Base-by-base conservation (phyloP, 92 coral and sea anemone genomes). In the Porites cylindrica region DNA sequence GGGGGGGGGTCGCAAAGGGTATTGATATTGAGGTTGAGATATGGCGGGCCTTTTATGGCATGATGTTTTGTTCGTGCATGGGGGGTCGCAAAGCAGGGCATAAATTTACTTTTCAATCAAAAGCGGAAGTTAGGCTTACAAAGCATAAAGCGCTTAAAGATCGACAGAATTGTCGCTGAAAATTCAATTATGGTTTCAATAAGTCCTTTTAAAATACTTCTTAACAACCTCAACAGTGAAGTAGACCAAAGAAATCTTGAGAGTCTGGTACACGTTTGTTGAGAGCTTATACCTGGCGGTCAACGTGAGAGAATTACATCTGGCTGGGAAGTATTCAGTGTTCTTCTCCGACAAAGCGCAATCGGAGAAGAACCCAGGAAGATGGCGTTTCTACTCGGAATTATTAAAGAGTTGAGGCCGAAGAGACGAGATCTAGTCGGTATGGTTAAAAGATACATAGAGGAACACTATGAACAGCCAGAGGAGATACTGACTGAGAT, bases 151-250 rank as follows among this genome's bases (percentile, higher is more conserved):
- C 21, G n/a, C 5, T 29, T 10, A 8, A 10, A 19, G 26, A 12
- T n/a, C 3, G 32, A 29, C 32, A 2, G 24, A 6, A 17, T 17
- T 66, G 23, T n/a, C 1, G 71, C 32, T 0, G 32, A 29, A 29
- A 54, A 53, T 1, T 24, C 62, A 74, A 68, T 53, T n/a, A 72
- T 47, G 86, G 8, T 70, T 1, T 54, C 69, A 13, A 86, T 96
- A 51, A 89, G 85, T 78, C 93, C 94, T 1, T 97, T 97, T 73
- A 81, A 83, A 11, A 72, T 76, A 38, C 91, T 97, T 50, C 83
- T 97, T 52, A 97, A 91, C 85, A 85, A 93, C 62, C 91, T 97
- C 69, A 95, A 98, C 89, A 81, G 95, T 77, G 92, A 93, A 21
- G 74, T 97, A 51, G 87, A 51, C 16, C 79, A 87, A 12, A 72